phyloP scores from a whole-genome alignment of 2,888 invertebrate species.

The Cremastinae sp. region DNA sequence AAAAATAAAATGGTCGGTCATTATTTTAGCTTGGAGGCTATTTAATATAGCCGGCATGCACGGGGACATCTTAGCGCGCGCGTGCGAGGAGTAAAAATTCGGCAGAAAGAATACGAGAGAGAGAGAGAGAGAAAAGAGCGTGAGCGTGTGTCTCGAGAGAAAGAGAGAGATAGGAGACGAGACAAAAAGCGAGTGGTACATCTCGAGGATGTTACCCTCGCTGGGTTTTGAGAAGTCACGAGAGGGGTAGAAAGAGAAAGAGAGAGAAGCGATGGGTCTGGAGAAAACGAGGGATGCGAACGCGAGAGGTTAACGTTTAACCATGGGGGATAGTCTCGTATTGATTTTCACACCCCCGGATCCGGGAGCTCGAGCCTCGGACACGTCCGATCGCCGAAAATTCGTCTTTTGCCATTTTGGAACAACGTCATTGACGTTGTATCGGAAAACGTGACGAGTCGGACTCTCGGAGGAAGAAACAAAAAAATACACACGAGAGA shows the following conservation, averaged over 20 bases:
- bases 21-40: constrained; percentile 71
- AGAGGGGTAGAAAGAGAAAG: constrained; percentile 22
- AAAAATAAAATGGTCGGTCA: constrained; percentile 75
- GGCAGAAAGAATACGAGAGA: constrained; percentile 15
- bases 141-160: no score
- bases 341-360: constrained; percentile 79
- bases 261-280: constrained; percentile 17
- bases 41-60: constrained; percentile 41
- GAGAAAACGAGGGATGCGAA: constrained; percentile 57
- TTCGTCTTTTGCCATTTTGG: constrained; percentile 4
- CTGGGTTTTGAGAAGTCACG: constrained; percentile 28
- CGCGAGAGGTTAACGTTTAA: constrained; percentile 73
- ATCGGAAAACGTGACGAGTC: constrained; percentile 1
- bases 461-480: background rate
- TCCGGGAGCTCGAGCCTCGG: constrained; percentile 65
- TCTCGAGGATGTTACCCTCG: constrained; percentile 36
- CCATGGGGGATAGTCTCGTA: constrained; percentile 71
- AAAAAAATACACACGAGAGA: background rate
- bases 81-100: background rate
- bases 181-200: background rate
- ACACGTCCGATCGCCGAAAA: constrained; percentile 12
- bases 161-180: constrained; percentile 37
- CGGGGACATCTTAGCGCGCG: constrained; percentile 27
- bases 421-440: background rate
- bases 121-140: constrained; percentile 14